Base-by-base conservation (phyloP, 2,888 invertebrate genomes). In the Gymnosoma rotundatum region DNA sequence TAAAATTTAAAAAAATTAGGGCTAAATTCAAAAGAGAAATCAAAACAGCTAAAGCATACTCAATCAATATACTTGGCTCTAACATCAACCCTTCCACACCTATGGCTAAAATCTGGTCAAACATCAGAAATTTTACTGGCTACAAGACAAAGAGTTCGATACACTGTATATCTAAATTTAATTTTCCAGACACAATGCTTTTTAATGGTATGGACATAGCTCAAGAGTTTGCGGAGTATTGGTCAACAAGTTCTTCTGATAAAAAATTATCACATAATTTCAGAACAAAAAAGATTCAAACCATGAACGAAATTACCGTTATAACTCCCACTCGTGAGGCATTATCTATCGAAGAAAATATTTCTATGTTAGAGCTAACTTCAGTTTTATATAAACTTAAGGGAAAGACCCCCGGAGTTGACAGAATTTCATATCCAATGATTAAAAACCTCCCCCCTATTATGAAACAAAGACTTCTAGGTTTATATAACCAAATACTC, bases 11-110 rank as follows among this genome's bases (percentile, higher is more conserved):
- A 72, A 76, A 21, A 64, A 21, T 60, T 2, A 72, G 60, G 5
- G 80, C 79, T 7, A 10, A 18, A 12, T 70, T 73, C 14, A 83
- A 79, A 54, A 50, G 80, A 20, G 42, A 83, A 78, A 58, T 86
- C 18, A 83, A 83, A 73, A 56, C 18, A 14, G 14, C 60, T 16
- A 85, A 80, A 73, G 1, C 5, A 20, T 48, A 69, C 48, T 75
- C 76, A 3, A 42, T 82, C 6, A 2, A 42, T 3, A 58, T 50
- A 1, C 58, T 78, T 48, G 58, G 60, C 7, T 52, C 69, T 20
- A 20, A 45, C 12, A 80, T 72, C 20, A 82, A 78, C 32, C 70
- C 64, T 12, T 21, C 61, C 2, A 56, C 75, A 9, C 38, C 63
- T n/a, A 42, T 14, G 42, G 42, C 12, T 2, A 61, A 60, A 48